Evolutionary conservation across 1,140 invertebrate genomes (phyloP).

Genomic region (Trichoplusia ni): DNA sequence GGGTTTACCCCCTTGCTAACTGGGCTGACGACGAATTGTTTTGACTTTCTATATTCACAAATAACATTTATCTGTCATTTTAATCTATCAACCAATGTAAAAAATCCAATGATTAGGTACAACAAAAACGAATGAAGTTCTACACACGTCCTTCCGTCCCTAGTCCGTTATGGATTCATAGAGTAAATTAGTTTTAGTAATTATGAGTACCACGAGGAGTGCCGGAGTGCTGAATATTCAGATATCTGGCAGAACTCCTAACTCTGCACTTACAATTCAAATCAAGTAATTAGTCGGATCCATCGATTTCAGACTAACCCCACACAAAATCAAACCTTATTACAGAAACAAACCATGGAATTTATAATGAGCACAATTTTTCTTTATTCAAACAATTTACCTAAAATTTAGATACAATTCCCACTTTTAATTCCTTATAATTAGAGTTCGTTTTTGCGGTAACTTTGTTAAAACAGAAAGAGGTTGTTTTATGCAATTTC

Average conservation of each 20-base stretch:
- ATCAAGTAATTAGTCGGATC: conserved; percentile 47
- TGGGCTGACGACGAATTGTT: too few relatives aligned
- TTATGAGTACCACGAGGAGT: too few relatives aligned
- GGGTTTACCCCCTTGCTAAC: too few relatives aligned
- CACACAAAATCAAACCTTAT: conserved; percentile 19
- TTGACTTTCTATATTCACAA: too few relatives aligned
- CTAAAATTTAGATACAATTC: neutral
- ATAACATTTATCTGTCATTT: too few relatives aligned
- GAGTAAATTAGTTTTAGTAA: too few relatives aligned
- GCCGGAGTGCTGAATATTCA: too few relatives aligned
- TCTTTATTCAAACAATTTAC: neutral
- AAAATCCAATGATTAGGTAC: too few relatives aligned
- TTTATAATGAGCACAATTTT: neutral
- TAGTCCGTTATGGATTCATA: too few relatives aligned
- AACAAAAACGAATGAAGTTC: too few relatives aligned
- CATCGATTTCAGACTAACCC: conserved; percentile 30
- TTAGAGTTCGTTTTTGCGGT: neutral
- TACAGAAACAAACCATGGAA: neutral
- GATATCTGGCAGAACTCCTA: neutral
- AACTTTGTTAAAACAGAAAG: neutral
- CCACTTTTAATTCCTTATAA: neutral
- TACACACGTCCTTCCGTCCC: too few relatives aligned
- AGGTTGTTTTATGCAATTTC: neutral
- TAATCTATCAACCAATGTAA: too few relatives aligned
- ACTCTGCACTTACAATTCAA: conserved; percentile 36